A percentile compares a stretch with the other conserved stretches of the same genome.
Conservation (phyloP, 2,888 invertebrate genomes). For the Ptilodon capucinus region DNA sequence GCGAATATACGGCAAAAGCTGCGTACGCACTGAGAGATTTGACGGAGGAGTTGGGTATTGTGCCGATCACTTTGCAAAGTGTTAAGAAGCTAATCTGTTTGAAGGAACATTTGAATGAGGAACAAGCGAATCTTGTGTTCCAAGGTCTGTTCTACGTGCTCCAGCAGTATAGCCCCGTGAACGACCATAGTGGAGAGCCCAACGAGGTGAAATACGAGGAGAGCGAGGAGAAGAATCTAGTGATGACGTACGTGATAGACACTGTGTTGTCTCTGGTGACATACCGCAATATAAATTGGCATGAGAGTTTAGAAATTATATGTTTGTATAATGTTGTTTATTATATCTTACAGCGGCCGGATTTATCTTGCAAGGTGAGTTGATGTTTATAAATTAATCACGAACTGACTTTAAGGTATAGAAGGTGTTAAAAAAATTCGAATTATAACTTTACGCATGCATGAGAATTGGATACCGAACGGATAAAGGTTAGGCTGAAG, state of each 20-base stretch:
- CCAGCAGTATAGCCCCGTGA: conserved; percentile 74
- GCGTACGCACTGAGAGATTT: conserved; percentile 83
- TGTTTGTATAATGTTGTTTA: conserved; percentile 79
- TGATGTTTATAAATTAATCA: too few relatives aligned
- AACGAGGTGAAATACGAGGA: conserved; percentile 50
- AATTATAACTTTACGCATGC: too few relatives aligned
- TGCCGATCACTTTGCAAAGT: conserved; percentile 74
- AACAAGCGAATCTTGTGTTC: conserved; percentile 84
- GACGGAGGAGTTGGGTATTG: conserved; percentile 64
- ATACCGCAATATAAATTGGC: conserved; percentile 88
- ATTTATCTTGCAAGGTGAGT: conserved; percentile 67
- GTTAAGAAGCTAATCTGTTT: conserved; percentile 82
- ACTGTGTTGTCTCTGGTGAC: conserved; percentile 85
- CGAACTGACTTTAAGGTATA: too few relatives aligned
- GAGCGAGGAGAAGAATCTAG: conserved; percentile 57
- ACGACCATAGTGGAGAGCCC: conserved; percentile 37
- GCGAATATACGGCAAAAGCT: conserved; percentile 84
- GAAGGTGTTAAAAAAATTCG: too few relatives aligned
- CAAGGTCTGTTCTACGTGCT: conserved; percentile 84
- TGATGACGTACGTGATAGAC: conserved; percentile 86
- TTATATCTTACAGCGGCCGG: conserved; percentile 61
- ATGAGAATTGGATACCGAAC: too few relatives aligned
- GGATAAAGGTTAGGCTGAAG: too few relatives aligned
- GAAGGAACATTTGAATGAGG: conserved; percentile 81
- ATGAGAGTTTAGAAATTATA: conserved; percentile 89